These are phyloP conservation scores for Agrypnia vestita DNA, from an alignment of 1,140 invertebrate genomes.

Conservation along the genomic window DNA sequence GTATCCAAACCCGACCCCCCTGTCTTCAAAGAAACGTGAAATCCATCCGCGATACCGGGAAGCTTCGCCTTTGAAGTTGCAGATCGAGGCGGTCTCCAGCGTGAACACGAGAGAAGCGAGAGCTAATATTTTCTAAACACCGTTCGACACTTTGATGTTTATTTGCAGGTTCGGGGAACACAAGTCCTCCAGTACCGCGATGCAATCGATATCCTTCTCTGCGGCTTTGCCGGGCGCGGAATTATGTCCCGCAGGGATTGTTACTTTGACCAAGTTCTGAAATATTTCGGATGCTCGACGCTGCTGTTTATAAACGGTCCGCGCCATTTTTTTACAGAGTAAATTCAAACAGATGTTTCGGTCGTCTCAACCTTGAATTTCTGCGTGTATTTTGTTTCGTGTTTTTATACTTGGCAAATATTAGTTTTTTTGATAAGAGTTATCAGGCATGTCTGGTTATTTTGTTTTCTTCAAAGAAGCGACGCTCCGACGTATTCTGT, in stretches of 20 bases:
- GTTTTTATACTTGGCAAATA: too few relatives aligned
- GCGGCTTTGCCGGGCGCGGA: too few relatives aligned
- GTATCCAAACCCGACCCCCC: neutral
- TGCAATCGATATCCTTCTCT: neutral
- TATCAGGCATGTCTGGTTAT: too few relatives aligned
- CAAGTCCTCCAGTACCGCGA: too few relatives aligned
- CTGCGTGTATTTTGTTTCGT: neutral
- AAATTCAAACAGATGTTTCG: slow-evolving; percentile 21
- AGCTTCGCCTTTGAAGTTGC: neutral
- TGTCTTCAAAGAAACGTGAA: neutral
- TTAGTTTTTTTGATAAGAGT: too few relatives aligned
- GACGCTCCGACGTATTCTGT: too few relatives aligned
- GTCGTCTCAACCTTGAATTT: slow-evolving; percentile 2
- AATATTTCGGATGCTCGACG: neutral
- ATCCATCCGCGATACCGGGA: neutral
- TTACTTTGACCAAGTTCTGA: neutral
- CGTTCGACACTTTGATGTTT: neutral
- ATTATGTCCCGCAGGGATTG: too few relatives aligned
- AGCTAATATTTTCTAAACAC: too few relatives aligned
- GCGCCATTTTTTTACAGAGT: neutral
- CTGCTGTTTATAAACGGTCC: neutral
- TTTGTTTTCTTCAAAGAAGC: too few relatives aligned
- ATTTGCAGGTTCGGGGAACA: slow-evolving; percentile 4
- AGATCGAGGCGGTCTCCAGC: neutral
- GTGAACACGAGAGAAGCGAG: too few relatives aligned